Evolutionary conservation across 2,888 invertebrate genomes (phyloP).

Genomic region (Tetrapedia diversipes): DNA sequence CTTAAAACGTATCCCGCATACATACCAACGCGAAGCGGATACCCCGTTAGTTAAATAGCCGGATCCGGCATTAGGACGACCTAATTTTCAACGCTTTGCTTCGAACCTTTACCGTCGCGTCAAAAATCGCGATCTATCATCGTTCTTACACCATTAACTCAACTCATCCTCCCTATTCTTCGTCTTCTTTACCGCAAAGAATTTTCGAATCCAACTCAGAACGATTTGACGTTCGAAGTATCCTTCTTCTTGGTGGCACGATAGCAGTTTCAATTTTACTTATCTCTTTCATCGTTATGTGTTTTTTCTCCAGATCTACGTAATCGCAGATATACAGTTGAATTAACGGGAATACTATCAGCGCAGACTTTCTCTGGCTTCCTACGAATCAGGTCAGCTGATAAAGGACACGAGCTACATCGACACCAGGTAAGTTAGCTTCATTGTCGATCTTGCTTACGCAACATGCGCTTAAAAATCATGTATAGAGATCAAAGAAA

Average conservation of each 20-base stretch:
- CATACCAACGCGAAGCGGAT: slow-evolving; percentile 71
- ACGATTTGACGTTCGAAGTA: too few relatives aligned
- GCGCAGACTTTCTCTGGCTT: slow-evolving; percentile 44
- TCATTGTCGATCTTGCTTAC: slow-evolving; percentile 2
- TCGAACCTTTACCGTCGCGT: background rate
- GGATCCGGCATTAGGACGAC: slow-evolving; percentile 75
- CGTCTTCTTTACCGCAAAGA: too few relatives aligned
- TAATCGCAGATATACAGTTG: slow-evolving; percentile 29
- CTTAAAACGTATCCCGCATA: slow-evolving; percentile 77
- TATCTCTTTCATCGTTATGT: too few relatives aligned
- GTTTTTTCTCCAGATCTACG: background rate
- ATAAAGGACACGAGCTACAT: slow-evolving; percentile 35
- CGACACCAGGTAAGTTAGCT: background rate
- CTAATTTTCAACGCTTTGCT: slow-evolving; percentile 65
- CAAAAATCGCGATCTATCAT: background rate
- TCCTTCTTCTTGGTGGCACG: too few relatives aligned
- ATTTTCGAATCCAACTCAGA: background rate
- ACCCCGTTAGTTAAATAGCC: slow-evolving; percentile 74
- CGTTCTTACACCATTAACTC: background rate
- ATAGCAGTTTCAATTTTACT: too few relatives aligned
- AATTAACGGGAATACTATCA: slow-evolving; percentile 41
- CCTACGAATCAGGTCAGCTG: slow-evolving; percentile 41
- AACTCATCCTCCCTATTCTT: background rate
- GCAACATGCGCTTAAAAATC: slow-evolving; percentile 14
- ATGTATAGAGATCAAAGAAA: background rate